Percentiles rank a stretch among this genome's conserved stretches.
Conservation (phyloP, 2,888 invertebrate genomes). For the Matsumyia berberina region DNA sequence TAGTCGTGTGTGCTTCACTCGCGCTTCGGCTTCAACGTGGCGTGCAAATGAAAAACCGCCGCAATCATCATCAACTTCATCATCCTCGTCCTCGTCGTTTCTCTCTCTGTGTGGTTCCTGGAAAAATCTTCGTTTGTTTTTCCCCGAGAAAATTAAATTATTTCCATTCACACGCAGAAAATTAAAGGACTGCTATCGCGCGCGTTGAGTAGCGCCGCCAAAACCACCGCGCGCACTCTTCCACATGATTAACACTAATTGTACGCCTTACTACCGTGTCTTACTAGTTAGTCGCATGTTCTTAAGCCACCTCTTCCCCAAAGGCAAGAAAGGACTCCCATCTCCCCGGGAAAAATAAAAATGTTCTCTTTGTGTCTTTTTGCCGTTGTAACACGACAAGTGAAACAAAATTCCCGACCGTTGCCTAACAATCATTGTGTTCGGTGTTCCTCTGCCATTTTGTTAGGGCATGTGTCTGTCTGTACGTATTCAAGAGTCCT, state of each 20-base stretch:
- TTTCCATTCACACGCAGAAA: slow-evolving; percentile 51
- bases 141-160: slow-evolving; percentile 33
- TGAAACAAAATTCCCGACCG: slow-evolving; percentile 16
- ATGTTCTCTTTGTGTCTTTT: background rate
- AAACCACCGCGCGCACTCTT: slow-evolving; percentile 6
- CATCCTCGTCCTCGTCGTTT: slow-evolving; percentile 11
- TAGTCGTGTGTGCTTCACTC: background rate
- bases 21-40: background rate
- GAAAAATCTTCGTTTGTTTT: slow-evolving; percentile 10
- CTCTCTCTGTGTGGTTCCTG: background rate
- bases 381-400: slow-evolving; percentile 1
- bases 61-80: slow-evolving; percentile 9
- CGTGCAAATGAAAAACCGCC: slow-evolving; percentile 18
- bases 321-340: background rate
- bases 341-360: background rate
- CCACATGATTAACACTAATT: slow-evolving; percentile 63
- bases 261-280: slow-evolving; percentile 7
- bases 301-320: background rate
- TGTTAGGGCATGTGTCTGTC: slow-evolving; percentile 2
- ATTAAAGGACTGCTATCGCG: slow-evolving; percentile 44
- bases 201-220: slow-evolving; percentile 16
- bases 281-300: background rate
- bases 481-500: background rate
- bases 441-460: background rate
- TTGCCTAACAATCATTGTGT: slow-evolving; percentile 20